A percentile compares a stretch with the other conserved stretches of the same genome.
These are phyloP conservation scores for Muntiacus reevesi DNA, from an alignment of 2,113 vertebrate genomes.

Conservation along the genomic window DNA sequence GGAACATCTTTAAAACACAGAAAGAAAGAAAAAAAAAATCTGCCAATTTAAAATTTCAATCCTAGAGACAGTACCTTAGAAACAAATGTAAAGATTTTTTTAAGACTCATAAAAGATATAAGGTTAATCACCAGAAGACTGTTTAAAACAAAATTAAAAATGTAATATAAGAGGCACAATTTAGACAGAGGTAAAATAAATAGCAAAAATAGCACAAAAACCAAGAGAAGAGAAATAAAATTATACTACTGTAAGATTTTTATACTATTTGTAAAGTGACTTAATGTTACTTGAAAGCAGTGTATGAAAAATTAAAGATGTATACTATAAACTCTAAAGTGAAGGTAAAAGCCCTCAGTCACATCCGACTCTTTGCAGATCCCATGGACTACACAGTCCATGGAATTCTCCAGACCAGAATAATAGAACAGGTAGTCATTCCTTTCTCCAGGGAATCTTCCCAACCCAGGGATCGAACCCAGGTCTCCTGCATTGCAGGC, in stretches of 20 bases:
- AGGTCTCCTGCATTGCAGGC: background rate
- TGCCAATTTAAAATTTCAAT: background rate
- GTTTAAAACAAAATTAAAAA: background rate
- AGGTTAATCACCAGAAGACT: background rate
- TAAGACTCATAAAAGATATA: background rate
- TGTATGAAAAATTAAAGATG: background rate
- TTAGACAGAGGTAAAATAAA: background rate
- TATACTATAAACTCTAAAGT: background rate
- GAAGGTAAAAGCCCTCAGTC: background rate
- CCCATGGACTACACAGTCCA: background rate
- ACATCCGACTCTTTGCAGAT: rapidly evolving
- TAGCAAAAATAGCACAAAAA: background rate
- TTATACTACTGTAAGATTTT: background rate
- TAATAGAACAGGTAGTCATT: background rate
- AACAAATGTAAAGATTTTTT: background rate
- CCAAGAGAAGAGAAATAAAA: background rate
- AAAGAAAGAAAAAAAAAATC: background rate
- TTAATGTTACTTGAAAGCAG: background rate
- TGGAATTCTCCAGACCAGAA: background rate
- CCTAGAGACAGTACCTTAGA: background rate
- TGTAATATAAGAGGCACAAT: background rate
- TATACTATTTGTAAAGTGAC: background rate
- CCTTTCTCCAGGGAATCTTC: background rate
- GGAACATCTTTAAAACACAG: background rate
- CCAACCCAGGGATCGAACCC: background rate